Conservation (phyloP, 2,888 invertebrate genomes). For the Heptascelio sp. region DNA sequence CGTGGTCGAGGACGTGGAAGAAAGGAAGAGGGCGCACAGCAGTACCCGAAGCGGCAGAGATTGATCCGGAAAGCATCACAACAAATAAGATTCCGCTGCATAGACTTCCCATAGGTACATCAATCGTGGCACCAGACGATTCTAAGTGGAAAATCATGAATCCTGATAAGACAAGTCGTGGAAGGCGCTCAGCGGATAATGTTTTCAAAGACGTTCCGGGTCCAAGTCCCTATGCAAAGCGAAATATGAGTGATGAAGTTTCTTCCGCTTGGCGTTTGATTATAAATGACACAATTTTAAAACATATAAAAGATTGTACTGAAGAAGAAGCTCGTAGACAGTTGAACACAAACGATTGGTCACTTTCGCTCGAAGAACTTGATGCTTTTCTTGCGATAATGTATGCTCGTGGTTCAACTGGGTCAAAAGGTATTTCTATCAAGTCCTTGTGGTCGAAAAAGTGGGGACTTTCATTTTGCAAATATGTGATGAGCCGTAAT, state of each 20-base stretch:
- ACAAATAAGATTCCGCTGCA: neutral
- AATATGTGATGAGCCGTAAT: conserved; percentile 70
- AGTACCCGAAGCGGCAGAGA: neutral
- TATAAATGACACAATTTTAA: neutral
- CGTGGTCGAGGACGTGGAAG: conserved; percentile 9
- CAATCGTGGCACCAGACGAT: conserved; percentile 9
- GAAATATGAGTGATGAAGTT: conserved; percentile 15
- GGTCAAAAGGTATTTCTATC: neutral
- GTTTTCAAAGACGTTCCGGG: conserved; percentile 20
- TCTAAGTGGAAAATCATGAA: neutral
- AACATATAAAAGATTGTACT: conserved; percentile 1
- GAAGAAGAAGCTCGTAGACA: neutral
- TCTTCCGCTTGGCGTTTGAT: neutral
- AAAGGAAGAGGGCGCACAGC: conserved; percentile 4
- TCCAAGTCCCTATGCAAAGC: neutral
- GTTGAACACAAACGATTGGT: neutral
- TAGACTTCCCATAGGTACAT: neutral
- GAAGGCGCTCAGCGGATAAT: neutral
- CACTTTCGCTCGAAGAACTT: neutral
- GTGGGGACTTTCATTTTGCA: conserved; percentile 72
- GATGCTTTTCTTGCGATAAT: conserved; percentile 5
- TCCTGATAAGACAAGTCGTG: neutral
- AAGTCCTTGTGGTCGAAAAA: conserved; percentile 69
- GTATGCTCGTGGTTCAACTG: conserved; percentile 3
- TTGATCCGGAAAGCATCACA: neutral